Evolutionary conservation across 2,888 invertebrate genomes (phyloP).

Genomic region (Cryptocheilus praepositus): DNA sequence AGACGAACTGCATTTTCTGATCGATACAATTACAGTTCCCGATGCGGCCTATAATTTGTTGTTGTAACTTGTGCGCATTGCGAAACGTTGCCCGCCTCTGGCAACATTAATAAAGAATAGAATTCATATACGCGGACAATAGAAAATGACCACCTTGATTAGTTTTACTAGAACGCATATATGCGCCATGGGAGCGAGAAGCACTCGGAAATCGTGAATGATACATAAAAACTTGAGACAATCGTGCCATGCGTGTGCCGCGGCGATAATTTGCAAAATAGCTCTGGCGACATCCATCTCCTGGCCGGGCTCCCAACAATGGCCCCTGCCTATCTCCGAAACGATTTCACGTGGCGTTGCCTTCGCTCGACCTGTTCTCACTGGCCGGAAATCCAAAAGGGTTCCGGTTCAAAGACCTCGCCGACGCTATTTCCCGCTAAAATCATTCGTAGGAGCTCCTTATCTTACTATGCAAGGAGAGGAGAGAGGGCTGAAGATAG

Average conservation of each 20-base stretch:
- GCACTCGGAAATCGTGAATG: too few relatives aligned
- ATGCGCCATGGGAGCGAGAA: neutral
- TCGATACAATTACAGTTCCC: too few relatives aligned
- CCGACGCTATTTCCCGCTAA: slow-evolving; percentile 51
- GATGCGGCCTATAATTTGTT: too few relatives aligned
- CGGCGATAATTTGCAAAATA: slow-evolving; percentile 33
- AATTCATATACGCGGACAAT: too few relatives aligned
- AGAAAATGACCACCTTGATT: too few relatives aligned
- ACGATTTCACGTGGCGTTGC: slow-evolving; percentile 45
- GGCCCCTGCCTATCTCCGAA: slow-evolving; percentile 38
- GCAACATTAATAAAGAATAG: too few relatives aligned
- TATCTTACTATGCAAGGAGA: slow-evolving; percentile 54
- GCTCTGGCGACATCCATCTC: slow-evolving; percentile 32
- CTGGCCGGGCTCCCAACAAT: neutral
- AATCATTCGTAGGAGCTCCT: slow-evolving; percentile 53
- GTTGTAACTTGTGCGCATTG: too few relatives aligned
- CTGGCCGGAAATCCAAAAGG: slow-evolving; percentile 40
- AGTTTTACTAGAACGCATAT: neutral
- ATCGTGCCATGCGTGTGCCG: too few relatives aligned
- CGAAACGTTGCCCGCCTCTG: too few relatives aligned
- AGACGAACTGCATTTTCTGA: too few relatives aligned
- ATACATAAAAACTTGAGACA: too few relatives aligned
- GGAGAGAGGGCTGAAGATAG: slow-evolving; percentile 28
- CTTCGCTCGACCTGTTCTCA: slow-evolving; percentile 27
- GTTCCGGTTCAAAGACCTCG: slow-evolving; percentile 44